Evolutionary conservation across 2,888 invertebrate genomes (phyloP).

Genomic region (Hirtodrosophila trivittata): DNA sequence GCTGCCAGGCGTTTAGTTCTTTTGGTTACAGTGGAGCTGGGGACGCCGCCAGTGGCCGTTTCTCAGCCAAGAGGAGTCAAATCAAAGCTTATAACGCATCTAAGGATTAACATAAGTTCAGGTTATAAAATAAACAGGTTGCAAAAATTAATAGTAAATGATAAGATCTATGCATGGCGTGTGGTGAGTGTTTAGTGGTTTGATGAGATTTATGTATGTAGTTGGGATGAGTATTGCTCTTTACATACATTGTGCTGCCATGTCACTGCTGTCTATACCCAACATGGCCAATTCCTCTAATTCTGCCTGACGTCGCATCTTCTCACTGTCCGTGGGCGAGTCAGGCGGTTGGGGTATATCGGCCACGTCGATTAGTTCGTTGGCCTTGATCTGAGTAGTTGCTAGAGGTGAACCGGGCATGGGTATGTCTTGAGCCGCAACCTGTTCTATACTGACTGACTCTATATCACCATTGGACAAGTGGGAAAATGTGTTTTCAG

Average conservation of each 20-base stretch:
- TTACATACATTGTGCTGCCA: slow-evolving; percentile 84
- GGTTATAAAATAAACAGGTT: slow-evolving; percentile 8
- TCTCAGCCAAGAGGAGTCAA: slow-evolving; percentile 21
- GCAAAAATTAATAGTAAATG: not conserved
- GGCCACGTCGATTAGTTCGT: slow-evolving; percentile 69
- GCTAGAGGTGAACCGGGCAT: slow-evolving; percentile 59
- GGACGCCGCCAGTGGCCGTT: slow-evolving; percentile 16
- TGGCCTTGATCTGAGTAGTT: slow-evolving; percentile 6
- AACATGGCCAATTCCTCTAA: slow-evolving; percentile 92
- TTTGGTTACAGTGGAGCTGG: slow-evolving; percentile 6
- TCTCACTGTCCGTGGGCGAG: slow-evolving; percentile 83
- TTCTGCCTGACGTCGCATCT: slow-evolving; percentile 85
- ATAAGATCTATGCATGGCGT: too few relatives aligned
- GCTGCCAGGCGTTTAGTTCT: not conserved
- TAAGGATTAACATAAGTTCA: slow-evolving; percentile 40
- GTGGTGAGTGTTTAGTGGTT: not conserved
- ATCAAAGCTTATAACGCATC: slow-evolving; percentile 61
- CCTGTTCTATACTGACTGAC: slow-evolving; percentile 19
- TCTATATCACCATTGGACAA: slow-evolving; percentile 42
- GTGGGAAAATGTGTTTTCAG: slow-evolving; percentile 17
- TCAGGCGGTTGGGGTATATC: slow-evolving; percentile 75
- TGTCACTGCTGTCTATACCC: slow-evolving; percentile 92
- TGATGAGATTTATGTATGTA: not conserved
- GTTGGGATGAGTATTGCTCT: slow-evolving; percentile 4
- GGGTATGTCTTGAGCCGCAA: slow-evolving; percentile 64